Conservation (phyloP, 2,797 vertebrate species). For the Perodicticus potto region DNA sequence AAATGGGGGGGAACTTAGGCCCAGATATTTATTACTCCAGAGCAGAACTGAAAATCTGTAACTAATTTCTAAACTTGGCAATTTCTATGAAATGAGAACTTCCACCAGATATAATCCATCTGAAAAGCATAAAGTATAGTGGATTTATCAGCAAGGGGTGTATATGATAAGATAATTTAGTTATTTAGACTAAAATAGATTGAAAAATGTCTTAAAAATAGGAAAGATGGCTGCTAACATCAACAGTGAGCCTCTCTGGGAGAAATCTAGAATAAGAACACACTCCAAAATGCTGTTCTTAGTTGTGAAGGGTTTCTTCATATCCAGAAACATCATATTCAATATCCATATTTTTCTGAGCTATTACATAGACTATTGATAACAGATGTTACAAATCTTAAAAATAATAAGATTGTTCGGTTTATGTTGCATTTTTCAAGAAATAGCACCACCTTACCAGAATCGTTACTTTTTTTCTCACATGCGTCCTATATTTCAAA, state of each 20-base stretch:
- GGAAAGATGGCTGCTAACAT: neutral
- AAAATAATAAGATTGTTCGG: neutral
- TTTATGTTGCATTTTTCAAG: neutral
- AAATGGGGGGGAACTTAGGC: neutral
- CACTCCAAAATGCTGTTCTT: neutral
- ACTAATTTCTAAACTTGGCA: neutral
- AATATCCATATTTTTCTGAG: neutral
- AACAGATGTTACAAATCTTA: neutral
- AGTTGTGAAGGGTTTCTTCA: neutral
- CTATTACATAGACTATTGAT: neutral
- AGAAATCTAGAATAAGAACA: neutral
- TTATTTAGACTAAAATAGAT: neutral
- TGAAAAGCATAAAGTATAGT: neutral
- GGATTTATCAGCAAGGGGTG: neutral
- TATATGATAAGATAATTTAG: neutral
- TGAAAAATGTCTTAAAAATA: neutral
- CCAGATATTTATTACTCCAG: neutral
- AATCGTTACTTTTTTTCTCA: neutral
- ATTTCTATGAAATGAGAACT: neutral
- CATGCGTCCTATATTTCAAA: neutral
- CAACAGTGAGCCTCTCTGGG: neutral
- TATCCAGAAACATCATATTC: slow-evolving; percentile 14
- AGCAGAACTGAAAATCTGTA: neutral
- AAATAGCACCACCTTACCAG: neutral
- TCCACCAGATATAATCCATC: neutral